Conservation (phyloP, 2,797 vertebrate genomes). For the Neosilurus hyrtlii region DNA sequence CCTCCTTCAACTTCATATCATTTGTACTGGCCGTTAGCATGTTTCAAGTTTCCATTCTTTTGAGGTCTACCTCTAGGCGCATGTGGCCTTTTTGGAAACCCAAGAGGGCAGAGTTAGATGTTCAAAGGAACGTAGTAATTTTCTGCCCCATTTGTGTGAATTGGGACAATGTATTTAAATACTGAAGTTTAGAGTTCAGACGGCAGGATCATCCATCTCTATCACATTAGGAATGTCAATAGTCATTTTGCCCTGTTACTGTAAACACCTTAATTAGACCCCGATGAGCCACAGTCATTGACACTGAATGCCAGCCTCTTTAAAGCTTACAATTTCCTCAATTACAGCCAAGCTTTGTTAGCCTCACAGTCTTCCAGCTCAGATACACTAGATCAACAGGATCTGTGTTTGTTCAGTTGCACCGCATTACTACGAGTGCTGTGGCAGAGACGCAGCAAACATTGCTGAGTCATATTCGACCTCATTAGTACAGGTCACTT, state of each 20-base stretch:
- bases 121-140: constrained; percentile 40
- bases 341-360: constrained; percentile 53
- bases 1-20: constrained; percentile 54
- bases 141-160: constrained; percentile 29
- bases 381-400: constrained; percentile 67
- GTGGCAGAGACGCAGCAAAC: constrained; percentile 72
- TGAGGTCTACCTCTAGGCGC: constrained; percentile 18
- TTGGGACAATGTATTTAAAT: constrained; percentile 35
- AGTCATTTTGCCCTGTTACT: constrained; percentile 60
- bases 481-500: constrained; percentile 54
- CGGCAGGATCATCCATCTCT: constrained; percentile 61
- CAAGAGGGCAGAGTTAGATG: constrained; percentile 26
- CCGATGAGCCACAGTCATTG: constrained; percentile 62
- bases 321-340: constrained; percentile 69
- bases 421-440: constrained; percentile 75
- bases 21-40: constrained; percentile 57
- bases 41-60: constrained; percentile 38
- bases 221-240: constrained; percentile 72
- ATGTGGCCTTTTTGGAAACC: constrained; percentile 29
- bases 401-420: constrained; percentile 86
- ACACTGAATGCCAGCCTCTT: constrained; percentile 56
- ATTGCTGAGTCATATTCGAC: constrained; percentile 72
- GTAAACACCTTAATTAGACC: constrained; percentile 69
- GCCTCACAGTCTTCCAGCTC: constrained; percentile 51
- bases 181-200: constrained; percentile 30